Evolutionary conservation across 2,113 vertebrate species (phyloP), one percentile per base, ranked within the genome.

Genomic region (Nanorana parkeri): DNA sequence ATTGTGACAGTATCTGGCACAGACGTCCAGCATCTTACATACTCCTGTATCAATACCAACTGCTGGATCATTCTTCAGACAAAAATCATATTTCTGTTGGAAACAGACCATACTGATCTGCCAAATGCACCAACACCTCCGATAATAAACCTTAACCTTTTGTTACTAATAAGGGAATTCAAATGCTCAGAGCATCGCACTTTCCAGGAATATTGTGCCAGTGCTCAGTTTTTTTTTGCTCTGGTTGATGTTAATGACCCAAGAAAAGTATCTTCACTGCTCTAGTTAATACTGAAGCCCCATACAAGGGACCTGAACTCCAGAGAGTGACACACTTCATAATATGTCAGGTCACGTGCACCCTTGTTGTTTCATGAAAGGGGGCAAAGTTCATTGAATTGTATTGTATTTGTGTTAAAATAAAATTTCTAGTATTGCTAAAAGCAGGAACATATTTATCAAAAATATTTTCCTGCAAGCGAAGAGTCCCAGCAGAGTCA

Each of bases 1-100:
- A 1, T 24, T 63, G 8, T 71, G 32, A 60, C 65, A 68, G 77
- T 3, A 15, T 69, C 36, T 80, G 55, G 52, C 52, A 68, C 4
- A 36, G 55, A 61, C 13, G 17, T 63, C 19, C 56, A 19, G 36
- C 60, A 51, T 19, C 13, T 66, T 68, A 36, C n/a, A 47, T 58
- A 26, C 54, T 78, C 52, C 76, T 55, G 17, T 32, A 61, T 51
- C 5, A 29, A 51, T 78, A 23, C 41, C 24, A 80, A 17, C 10
- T n/a, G 41, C 32, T 17, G 13, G 67, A 80, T 64, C 17, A 17
- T 64, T 81, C 72, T 81, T 72, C 36, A 63, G 5, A 51, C 63
- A 81, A 72, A 67, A 66, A 21, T 66, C 60, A 66, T 36, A 66
- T 75, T 65, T 81, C 26, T 66, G 19, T 66, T 56, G 66, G 71